Conservation (phyloP, 2,797 vertebrate species). For the Cercopithecus neglectus region DNA sequence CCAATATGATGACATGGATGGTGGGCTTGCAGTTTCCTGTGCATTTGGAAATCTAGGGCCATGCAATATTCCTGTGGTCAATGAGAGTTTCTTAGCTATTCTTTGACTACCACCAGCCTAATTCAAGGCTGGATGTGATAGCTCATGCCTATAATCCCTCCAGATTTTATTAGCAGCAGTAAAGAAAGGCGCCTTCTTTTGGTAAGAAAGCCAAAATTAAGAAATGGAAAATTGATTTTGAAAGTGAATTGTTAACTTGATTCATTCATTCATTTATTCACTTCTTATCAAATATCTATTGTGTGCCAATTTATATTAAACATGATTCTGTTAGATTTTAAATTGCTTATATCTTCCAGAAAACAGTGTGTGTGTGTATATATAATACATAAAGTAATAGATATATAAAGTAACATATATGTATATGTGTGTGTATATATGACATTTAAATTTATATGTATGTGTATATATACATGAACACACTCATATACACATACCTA, state of each 20-base stretch:
- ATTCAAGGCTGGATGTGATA: not conserved
- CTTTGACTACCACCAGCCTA: not conserved
- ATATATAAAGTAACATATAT: no score
- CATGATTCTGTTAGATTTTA: not conserved
- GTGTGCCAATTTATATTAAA: not conserved
- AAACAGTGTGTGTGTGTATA: not conserved
- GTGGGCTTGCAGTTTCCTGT: not conserved
- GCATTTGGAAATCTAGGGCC: not conserved
- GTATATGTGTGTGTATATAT: no score
- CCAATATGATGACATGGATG: no score
- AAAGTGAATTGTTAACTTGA: not conserved
- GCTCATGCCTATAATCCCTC: not conserved
- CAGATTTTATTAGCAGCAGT: not conserved
- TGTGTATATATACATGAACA: not conserved
- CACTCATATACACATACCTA: no score
- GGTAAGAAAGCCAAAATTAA: not conserved
- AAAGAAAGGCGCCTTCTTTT: not conserved
- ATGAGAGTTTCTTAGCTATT: not conserved
- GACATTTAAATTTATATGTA: not conserved
- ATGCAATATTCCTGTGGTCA: not conserved
- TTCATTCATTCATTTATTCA: not conserved
- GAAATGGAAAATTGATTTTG: not conserved
- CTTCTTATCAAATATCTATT: slow-evolving; percentile 20
- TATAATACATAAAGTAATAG: no score
- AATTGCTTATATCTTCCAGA: not conserved